Conservation (phyloP, 1,140 invertebrate genomes). For the Dryas iulia region DNA sequence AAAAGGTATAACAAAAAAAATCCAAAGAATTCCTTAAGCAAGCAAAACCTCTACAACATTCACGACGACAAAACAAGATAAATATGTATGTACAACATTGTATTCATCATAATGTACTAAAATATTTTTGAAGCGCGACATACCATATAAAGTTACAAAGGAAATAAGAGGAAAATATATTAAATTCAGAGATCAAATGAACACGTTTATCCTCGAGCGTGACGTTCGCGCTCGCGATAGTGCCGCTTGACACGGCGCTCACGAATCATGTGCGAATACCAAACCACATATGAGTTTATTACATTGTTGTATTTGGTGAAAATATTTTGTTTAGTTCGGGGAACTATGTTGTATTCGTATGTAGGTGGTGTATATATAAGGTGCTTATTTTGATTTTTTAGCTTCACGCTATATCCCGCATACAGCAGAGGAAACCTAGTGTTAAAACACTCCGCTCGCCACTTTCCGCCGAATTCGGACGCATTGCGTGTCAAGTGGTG, state of each 20-base stretch:
- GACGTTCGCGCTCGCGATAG: slow-evolving; percentile 18
- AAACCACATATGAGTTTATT: slow-evolving; percentile 9
- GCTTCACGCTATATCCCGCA: background rate
- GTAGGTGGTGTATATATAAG: too few species aligned
- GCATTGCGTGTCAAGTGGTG: too few species aligned
- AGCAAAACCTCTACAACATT: too few species aligned
- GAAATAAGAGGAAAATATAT: slow-evolving; percentile 19
- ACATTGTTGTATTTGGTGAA: slow-evolving; percentile 1
- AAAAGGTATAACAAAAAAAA: background rate
- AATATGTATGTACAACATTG: background rate
- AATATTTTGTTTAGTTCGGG: background rate
- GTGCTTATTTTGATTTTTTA: background rate
- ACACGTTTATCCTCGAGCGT: slow-evolving; percentile 24
- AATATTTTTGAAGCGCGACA: slow-evolving; percentile 1
- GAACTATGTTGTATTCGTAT: too few species aligned
- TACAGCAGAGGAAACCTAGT: too few species aligned
- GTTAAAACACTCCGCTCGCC: too few species aligned
- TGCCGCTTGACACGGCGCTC: slow-evolving; percentile 20
- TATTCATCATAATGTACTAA: background rate
- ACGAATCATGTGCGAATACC: slow-evolving; percentile 13
- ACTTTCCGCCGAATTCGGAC: too few species aligned
- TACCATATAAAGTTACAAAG: background rate
- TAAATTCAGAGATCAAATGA: slow-evolving; percentile 27
- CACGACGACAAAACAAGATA: background rate
- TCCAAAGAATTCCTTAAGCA: background rate